Conservation (phyloP, 2,888 invertebrate species). For the Ceratothoa steindachneri region DNA sequence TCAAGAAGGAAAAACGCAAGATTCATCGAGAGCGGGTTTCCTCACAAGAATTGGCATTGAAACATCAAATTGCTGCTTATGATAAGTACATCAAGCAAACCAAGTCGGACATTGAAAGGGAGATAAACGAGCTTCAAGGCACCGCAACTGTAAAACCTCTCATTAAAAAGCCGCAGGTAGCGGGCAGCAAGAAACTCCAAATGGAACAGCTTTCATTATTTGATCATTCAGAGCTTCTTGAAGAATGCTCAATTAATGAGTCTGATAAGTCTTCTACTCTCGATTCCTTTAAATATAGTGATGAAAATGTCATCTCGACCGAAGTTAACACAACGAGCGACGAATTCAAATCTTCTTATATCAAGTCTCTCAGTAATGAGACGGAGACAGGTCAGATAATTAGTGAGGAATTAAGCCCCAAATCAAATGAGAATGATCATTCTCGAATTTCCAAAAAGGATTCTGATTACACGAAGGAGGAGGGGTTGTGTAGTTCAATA, state of each 20-base stretch:
- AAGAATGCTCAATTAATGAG: background rate
- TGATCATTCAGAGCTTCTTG: background rate
- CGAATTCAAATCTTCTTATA: background rate
- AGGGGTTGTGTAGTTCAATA: background rate
- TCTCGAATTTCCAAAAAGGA: background rate
- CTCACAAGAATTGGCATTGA: conserved; percentile 56
- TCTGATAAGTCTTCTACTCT: background rate
- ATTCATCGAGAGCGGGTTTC: conserved; percentile 55
- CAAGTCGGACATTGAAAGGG: conserved; percentile 37
- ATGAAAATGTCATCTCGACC: background rate
- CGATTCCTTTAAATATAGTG: background rate
- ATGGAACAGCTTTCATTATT: background rate
- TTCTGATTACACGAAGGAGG: background rate
- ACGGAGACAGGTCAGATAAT: too few relatives aligned
- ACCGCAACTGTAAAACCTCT: conserved; percentile 34
- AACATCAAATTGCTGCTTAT: conserved; percentile 56
- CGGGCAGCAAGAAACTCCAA: background rate
- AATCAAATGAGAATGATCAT: background rate
- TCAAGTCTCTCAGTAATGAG: background rate
- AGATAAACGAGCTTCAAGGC: conserved; percentile 33
- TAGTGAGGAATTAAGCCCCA: background rate
- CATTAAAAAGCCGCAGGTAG: conserved; percentile 44
- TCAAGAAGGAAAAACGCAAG: conserved; percentile 56
- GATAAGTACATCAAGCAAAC: conserved; percentile 45
- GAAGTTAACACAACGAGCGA: background rate